Evolutionary conservation across 2,888 invertebrate genomes (phyloP).

Genomic region (Cataglyphis albicans): DNA sequence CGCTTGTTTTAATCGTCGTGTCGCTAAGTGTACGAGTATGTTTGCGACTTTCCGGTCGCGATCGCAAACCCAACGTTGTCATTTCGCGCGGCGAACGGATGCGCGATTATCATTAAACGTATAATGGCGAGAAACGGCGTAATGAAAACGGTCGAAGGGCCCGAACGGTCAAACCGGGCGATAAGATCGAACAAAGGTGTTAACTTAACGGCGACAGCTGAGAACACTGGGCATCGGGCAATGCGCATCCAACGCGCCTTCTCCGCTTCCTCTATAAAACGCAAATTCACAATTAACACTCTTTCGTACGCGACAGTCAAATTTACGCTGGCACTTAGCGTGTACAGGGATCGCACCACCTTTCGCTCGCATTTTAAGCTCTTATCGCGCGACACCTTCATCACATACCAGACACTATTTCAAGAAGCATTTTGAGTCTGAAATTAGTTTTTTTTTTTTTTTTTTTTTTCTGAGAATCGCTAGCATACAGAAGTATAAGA

Average conservation of each 20-base stretch:
- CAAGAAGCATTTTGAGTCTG: background rate
- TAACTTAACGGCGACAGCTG: conserved; percentile 77
- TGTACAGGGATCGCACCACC: conserved; percentile 43
- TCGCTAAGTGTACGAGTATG: conserved; percentile 17
- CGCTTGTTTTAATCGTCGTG: conserved; percentile 37
- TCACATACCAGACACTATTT: background rate
- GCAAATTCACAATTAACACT: conserved; percentile 83
- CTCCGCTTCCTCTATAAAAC: conserved; percentile 78
- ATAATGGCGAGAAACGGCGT: conserved; percentile 69
- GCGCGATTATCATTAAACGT: conserved; percentile 74
- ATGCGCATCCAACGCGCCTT: conserved; percentile 41
- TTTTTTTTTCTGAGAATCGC: background rate
- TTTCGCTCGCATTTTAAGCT: conserved; percentile 53
- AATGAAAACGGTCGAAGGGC: conserved; percentile 72
- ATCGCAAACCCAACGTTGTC: conserved; percentile 34
- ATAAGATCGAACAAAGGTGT: conserved; percentile 81
- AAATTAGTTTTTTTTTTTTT: conserved; percentile 8
- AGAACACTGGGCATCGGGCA: conserved; percentile 64
- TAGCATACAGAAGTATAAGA: background rate
- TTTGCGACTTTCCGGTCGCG: conserved; percentile 4
- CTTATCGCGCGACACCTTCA: conserved; percentile 48
- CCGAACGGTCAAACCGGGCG: conserved; percentile 65
- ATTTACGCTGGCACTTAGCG: conserved; percentile 76
- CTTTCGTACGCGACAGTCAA: conserved; percentile 61
- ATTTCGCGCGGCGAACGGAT: conserved; percentile 55